Conservation (phyloP, 2,113 vertebrate species). For the Catharus minimus region DNA sequence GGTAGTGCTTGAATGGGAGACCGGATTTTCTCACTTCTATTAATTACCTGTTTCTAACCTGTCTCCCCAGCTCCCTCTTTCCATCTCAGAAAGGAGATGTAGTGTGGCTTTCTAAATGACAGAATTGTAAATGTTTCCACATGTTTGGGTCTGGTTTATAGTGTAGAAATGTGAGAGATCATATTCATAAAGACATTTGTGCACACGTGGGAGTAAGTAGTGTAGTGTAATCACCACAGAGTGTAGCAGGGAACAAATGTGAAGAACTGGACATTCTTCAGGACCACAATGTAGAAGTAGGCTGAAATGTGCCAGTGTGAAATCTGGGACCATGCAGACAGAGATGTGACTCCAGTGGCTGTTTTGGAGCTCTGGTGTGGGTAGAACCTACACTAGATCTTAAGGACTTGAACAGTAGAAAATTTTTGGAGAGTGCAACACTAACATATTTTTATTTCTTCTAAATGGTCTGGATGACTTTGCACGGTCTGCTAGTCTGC, state of each 20-base stretch:
- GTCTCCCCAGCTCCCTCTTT: neutral
- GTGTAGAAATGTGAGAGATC: neutral
- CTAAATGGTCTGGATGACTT: neutral
- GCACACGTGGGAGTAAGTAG: neutral
- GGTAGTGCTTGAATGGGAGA: neutral
- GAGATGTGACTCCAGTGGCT: neutral
- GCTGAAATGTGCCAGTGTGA: neutral
- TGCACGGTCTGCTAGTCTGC: neutral
- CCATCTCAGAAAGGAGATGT: neutral
- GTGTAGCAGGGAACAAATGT: neutral
- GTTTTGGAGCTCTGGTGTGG: neutral
- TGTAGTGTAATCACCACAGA: rapidly evolving
- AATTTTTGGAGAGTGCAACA: neutral
- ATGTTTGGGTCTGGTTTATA: neutral
- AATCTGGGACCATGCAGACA: neutral
- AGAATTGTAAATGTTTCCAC: neutral
- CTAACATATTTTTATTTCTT: neutral
- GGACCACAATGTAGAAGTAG: neutral
- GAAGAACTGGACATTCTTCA: neutral
- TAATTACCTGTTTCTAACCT: neutral
- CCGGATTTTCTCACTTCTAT: neutral
- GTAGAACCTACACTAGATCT: neutral
- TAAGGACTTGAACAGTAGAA: neutral
- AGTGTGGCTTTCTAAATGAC: neutral
- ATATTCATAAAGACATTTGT: neutral